Percentiles rank a stretch among this genome's conserved stretches.
Evolutionary conservation across 2,113 vertebrate species (phyloP).

Genomic region (Zingel zingel): DNA sequence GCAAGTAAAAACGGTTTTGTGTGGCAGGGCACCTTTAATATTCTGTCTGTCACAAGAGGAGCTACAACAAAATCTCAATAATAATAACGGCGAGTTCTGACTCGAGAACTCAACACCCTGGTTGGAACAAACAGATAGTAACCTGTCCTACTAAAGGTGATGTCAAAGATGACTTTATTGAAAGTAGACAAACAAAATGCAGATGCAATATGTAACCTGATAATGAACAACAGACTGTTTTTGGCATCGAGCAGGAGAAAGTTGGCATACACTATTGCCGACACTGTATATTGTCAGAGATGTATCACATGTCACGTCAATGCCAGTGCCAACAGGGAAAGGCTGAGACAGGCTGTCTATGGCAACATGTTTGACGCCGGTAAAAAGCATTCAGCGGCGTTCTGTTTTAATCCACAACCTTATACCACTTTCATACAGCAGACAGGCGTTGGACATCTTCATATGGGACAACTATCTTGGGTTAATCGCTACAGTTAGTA

Average conservation of each 20-base stretch:
- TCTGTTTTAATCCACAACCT: background rate
- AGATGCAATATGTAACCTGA: slow-evolving; percentile 4
- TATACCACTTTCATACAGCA: background rate
- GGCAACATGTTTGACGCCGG: background rate
- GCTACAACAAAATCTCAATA: background rate
- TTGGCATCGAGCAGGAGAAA: background rate
- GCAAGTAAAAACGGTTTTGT: too few species aligned
- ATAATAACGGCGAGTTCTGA: background rate
- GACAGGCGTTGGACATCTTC: background rate
- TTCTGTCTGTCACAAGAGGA: background rate
- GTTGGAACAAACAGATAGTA: background rate
- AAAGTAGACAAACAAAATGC: slow-evolving; percentile 2
- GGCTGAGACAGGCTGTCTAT: background rate
- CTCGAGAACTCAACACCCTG: background rate
- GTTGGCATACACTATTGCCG: background rate
- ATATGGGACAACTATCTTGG: background rate
- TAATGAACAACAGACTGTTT: slow-evolving; percentile 10
- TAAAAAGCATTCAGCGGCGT: background rate
- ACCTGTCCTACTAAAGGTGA: background rate
- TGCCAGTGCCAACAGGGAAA: background rate
- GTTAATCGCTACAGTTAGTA: background rate
- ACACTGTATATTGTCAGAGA: background rate
- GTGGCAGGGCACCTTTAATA: background rate
- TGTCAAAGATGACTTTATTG: slow-evolving; percentile 10
- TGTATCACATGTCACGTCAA: background rate